Percentiles rank a stretch among this genome's conserved stretches.
phyloP scores from a whole-genome alignment of 2,888 invertebrate genomes.

The Chromoteleia sp. region DNA sequence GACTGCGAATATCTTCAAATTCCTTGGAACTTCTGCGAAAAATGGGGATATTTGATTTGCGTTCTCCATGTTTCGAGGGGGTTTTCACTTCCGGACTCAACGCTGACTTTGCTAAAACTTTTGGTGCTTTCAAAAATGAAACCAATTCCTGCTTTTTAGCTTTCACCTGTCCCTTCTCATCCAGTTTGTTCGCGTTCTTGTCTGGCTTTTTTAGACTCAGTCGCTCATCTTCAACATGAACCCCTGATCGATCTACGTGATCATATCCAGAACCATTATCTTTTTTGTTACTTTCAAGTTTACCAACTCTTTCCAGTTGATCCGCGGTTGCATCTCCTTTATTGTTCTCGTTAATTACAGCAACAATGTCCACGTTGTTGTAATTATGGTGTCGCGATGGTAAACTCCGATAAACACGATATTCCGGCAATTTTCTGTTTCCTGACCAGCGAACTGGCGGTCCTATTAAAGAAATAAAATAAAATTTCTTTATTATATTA shows the following conservation, averaged over 20 bases:
- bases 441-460: constrained; percentile 86
- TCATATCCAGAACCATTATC: constrained; percentile 50
- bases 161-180: constrained; percentile 49
- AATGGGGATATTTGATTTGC: constrained; percentile 82
- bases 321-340: constrained; percentile 39
- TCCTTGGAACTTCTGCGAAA: constrained; percentile 80
- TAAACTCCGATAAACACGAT: constrained; percentile 87
- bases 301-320: constrained; percentile 41
- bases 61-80: constrained; percentile 76
- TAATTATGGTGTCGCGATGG: constrained; percentile 86
- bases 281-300: constrained; percentile 61
- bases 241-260: constrained; percentile 41
- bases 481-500: no score
- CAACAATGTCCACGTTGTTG: constrained; percentile 60
- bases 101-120: constrained; percentile 74
- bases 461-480: constrained; percentile 80
- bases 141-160: constrained; percentile 72
- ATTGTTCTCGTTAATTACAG: constrained; percentile 63
- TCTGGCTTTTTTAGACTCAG: constrained; percentile 71
- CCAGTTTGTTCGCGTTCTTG: constrained; percentile 44
- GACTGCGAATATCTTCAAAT: constrained; percentile 82
- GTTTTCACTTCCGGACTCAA: constrained; percentile 71
- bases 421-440: constrained; percentile 86
- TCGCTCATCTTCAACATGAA: constrained; percentile 69
- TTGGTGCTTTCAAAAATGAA: constrained; percentile 79